phyloP scores from a whole-genome alignment of 2,888 invertebrate genomes.

The Callimorpha dominula region DNA sequence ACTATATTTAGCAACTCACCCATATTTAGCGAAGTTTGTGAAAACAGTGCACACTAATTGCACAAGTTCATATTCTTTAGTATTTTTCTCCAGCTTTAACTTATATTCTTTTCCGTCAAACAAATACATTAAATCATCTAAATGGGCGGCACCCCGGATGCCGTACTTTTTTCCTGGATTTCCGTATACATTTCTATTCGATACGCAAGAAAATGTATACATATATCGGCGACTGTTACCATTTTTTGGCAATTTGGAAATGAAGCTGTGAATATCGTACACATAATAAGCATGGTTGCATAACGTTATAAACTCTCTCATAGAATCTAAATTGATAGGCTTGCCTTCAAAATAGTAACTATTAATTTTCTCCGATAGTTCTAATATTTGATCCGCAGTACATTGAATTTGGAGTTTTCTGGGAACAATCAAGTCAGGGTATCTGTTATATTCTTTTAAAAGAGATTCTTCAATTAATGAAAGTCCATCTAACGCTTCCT shows the following conservation, averaged over 20 bases:
- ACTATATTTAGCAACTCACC: slow-evolving; percentile 67
- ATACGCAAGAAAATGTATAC: slow-evolving; percentile 63
- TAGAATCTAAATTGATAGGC: slow-evolving; percentile 14
- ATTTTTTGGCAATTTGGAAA: slow-evolving; percentile 20
- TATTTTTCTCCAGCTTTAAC: slow-evolving; percentile 57
- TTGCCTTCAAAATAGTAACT: slow-evolving; percentile 21
- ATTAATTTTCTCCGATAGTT: slow-evolving; percentile 16
- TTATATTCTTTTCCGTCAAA: slow-evolving; percentile 60
- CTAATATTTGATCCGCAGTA: slow-evolving; percentile 15
- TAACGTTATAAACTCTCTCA: slow-evolving; percentile 18
- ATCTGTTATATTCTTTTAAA: slow-evolving; percentile 22
- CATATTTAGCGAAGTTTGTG: slow-evolving; percentile 72
- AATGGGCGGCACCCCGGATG: slow-evolving; percentile 62
- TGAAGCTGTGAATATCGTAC: slow-evolving; percentile 24
- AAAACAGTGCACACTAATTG: slow-evolving; percentile 63
- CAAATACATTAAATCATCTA: slow-evolving; percentile 71
- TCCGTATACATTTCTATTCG: slow-evolving; percentile 63
- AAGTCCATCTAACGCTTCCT: slow-evolving; percentile 66
- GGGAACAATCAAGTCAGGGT: slow-evolving; percentile 28
- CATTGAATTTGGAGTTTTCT: slow-evolving; percentile 22
- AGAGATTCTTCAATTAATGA: slow-evolving; percentile 26
- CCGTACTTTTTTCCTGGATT: slow-evolving; percentile 55
- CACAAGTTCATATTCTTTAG: slow-evolving; percentile 61
- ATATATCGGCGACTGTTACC: slow-evolving; percentile 24
- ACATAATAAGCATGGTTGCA: slow-evolving; percentile 2